These are phyloP conservation scores for Pica pica DNA, from an alignment of 2,113 vertebrate species.

Conservation along the genomic window DNA sequence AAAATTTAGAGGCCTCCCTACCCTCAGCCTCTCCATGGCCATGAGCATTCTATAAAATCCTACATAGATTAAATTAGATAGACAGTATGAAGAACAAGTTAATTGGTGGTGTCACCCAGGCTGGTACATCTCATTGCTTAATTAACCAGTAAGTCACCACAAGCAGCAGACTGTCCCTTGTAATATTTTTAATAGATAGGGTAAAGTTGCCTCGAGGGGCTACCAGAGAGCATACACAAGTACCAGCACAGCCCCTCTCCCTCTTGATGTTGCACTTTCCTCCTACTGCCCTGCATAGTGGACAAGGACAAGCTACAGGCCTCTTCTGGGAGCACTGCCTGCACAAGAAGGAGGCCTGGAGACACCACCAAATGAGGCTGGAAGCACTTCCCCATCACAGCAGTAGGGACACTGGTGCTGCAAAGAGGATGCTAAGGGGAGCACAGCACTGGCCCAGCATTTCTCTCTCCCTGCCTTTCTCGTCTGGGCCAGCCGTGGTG, in stretches of 20 bases:
- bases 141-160: conserved; percentile 15
- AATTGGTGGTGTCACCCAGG: not conserved
- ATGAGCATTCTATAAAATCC: not conserved
- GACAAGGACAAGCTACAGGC: not conserved
- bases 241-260: not conserved
- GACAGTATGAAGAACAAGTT: not conserved
- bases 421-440: not conserved
- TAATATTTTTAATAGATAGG: not conserved
- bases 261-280: not conserved
- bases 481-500: not conserved
- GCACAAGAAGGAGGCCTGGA: not conserved
- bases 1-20: not conserved
- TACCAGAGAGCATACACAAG: not conserved
- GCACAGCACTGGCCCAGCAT: not conserved
- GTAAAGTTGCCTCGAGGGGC: not conserved
- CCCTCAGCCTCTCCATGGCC: not conserved
- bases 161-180: not conserved
- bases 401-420: too few relatives aligned
- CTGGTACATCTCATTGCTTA: not conserved
- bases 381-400: not conserved
- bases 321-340: not conserved
- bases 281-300: not conserved
- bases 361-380: not conserved
- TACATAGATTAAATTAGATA: not conserved
- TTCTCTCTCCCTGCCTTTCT: not conserved